Evolutionary conservation across 2,113 vertebrate genomes (phyloP).

Genomic region (Andinoacara biseriatus): DNA sequence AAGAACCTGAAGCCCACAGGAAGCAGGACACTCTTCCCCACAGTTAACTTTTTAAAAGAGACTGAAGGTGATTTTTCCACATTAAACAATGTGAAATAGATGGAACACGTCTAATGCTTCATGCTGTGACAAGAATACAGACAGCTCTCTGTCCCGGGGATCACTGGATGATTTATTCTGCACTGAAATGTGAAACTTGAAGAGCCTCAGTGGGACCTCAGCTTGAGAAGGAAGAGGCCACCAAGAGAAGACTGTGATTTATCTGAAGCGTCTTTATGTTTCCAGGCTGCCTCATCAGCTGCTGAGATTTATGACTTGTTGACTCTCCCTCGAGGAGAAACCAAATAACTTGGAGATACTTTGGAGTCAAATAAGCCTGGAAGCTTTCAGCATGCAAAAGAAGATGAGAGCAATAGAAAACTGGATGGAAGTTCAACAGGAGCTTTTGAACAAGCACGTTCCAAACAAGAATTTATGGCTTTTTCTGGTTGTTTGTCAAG

Average conservation of each 20-base stretch:
- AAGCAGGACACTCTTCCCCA: neutral
- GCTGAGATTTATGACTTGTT: conserved; percentile 26
- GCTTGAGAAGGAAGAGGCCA: neutral
- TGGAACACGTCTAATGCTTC: neutral
- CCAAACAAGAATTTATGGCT: neutral
- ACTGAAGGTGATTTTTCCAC: neutral
- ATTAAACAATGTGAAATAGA: neutral
- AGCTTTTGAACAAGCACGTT: neutral
- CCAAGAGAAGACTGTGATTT: neutral
- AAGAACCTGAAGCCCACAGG: neutral
- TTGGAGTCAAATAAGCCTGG: neutral
- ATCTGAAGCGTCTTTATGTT: conserved; percentile 11
- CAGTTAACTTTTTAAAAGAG: conserved; percentile 7
- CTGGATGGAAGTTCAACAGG: neutral
- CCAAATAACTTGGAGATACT: neutral
- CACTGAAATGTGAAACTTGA: neutral
- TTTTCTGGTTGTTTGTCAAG: neutral
- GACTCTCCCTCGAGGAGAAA: neutral
- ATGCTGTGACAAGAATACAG: neutral
- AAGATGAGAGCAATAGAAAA: neutral
- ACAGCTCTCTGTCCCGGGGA: neutral
- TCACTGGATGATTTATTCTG: conserved; percentile 10
- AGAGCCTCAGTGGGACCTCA: neutral
- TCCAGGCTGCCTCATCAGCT: conserved; percentile 20
- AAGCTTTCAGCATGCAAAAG: neutral